Evolutionary conservation across 2,888 invertebrate species (phyloP).

Genomic region (Congeria kusceri): DNA sequence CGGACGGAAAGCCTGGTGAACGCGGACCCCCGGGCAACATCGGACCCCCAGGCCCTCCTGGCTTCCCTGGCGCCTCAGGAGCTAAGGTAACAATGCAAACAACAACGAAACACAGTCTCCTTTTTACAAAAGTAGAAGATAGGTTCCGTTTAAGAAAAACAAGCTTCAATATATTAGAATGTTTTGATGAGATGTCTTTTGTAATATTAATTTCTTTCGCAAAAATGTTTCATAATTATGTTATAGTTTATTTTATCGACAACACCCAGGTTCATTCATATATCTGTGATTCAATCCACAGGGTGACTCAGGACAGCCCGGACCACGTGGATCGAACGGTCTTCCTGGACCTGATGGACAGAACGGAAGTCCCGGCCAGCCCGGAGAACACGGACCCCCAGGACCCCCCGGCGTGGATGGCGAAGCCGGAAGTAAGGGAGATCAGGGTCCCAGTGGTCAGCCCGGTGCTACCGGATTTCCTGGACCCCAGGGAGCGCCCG

Average conservation of each 20-base stretch:
- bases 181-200: too few species aligned
- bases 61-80: conserved; percentile 77
- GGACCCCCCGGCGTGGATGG: conserved; percentile 82
- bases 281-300: conserved; percentile 28
- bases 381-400: conserved; percentile 86
- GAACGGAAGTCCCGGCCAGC: conserved; percentile 87
- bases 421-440: conserved; percentile 73
- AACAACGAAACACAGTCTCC: not conserved
- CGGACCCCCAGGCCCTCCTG: conserved; percentile 86
- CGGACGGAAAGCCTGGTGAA: conserved; percentile 88
- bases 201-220: too few species aligned
- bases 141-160: too few species aligned
- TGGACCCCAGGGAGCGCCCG: conserved; percentile 78
- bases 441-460: conserved; percentile 56
- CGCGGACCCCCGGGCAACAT: conserved; percentile 90
- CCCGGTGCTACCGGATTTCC: conserved; percentile 70
- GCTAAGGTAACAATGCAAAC: conserved; percentile 67
- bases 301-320: conserved; percentile 76
- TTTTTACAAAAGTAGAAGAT: too few species aligned
- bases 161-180: too few species aligned
- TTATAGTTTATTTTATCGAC: too few species aligned
- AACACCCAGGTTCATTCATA: too few species aligned
- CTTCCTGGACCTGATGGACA: conserved; percentile 87
- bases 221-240: too few species aligned
- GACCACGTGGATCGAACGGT: conserved; percentile 74